Evolutionary conservation across 92 coral and sea anemone species (phyloP).

Genomic region (Palythoa heliodiscus): DNA sequence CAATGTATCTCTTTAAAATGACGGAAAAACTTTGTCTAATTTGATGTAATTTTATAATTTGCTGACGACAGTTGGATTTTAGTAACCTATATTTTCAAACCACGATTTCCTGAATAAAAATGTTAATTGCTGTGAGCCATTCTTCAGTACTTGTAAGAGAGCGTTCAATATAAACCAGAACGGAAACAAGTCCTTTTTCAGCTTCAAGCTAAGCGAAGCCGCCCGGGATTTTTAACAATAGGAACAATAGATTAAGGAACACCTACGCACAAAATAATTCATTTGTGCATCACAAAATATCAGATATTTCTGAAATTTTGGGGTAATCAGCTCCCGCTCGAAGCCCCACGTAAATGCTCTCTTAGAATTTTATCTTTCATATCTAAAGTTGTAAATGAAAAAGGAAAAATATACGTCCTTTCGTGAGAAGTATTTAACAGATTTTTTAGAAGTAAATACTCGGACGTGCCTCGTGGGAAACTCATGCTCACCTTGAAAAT

Average conservation of each 20-base stretch:
- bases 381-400: not conserved
- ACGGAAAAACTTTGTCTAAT: not conserved
- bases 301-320: conserved; percentile 3
- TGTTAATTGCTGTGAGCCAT: conserved; percentile 25
- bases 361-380: not conserved
- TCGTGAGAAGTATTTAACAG: conserved; percentile 32
- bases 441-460: conserved; percentile 13
- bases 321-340: not conserved
- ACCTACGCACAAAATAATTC: conserved; percentile 27
- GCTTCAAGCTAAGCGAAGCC: conserved; percentile 9
- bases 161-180: conserved; percentile 34
- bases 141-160: conserved; percentile 8
- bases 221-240: conserved; percentile 13
- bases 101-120: conserved; percentile 40
- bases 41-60: conserved; percentile 7
- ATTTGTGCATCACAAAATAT: conserved; percentile 24
- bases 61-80: not conserved
- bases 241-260: not conserved
- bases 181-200: conserved; percentile 32
- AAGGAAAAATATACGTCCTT: conserved; percentile 5
- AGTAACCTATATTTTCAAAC: not conserved
- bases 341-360: not conserved
- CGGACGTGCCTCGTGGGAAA: conserved; percentile 32
- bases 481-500: conserved; percentile 84
- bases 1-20: not conserved